Percentiles rank a stretch among this genome's conserved stretches.
Evolutionary conservation across 2,113 vertebrate species (phyloP).

Genomic region (Ia io): DNA sequence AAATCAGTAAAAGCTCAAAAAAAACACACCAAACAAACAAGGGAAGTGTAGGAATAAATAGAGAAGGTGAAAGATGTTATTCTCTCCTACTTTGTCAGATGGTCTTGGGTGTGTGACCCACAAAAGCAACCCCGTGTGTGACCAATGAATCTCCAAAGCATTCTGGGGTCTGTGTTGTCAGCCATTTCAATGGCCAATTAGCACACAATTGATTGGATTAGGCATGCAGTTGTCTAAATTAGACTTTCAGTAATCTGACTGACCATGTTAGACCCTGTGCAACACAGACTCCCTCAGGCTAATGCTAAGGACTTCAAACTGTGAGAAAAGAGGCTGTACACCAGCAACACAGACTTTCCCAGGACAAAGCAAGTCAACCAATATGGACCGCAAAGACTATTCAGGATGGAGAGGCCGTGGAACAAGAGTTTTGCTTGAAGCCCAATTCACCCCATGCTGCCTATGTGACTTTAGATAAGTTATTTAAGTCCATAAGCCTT

Average conservation of each 20-base stretch:
- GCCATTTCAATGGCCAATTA: slow-evolving; percentile 30
- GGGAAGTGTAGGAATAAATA: not conserved
- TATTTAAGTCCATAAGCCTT: not conserved
- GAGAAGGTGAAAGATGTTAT: not conserved
- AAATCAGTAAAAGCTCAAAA: not conserved
- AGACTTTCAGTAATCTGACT: slow-evolving; percentile 12
- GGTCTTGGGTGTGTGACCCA: not conserved
- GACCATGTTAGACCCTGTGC: not conserved
- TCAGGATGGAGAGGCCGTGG: not conserved
- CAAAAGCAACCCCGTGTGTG: not conserved
- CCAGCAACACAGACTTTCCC: not conserved
- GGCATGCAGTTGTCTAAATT: not conserved
- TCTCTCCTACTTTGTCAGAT: not conserved
- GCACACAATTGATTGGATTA: slow-evolving; percentile 51
- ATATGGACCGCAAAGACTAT: not conserved
- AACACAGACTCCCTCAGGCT: not conserved
- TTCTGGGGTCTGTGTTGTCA: not conserved
- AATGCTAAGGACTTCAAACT: not conserved
- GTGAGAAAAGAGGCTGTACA: not conserved
- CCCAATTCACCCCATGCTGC: not conserved
- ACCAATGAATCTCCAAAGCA: not conserved
- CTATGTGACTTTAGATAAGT: not conserved
- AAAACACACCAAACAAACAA: not conserved
- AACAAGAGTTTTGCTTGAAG: not conserved
- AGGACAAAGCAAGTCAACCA: not conserved